These are phyloP conservation scores for Chionodraco myersi DNA, from an alignment of 2,113 vertebrate species.

Conservation along the genomic window DNA sequence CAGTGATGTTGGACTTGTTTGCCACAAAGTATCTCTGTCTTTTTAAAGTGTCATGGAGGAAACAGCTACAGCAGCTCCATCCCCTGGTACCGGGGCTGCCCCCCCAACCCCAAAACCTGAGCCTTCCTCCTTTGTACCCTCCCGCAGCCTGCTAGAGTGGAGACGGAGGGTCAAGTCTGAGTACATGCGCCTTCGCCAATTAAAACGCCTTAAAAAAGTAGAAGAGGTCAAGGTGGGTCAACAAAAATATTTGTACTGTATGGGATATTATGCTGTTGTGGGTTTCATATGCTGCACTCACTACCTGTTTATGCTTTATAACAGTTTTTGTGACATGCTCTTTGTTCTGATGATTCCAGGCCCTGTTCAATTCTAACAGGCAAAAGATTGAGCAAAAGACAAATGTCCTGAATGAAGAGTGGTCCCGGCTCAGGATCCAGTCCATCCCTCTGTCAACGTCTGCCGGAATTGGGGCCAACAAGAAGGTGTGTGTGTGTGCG, in stretches of 20 bases:
- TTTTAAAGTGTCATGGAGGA: constrained; percentile 75
- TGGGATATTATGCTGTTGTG: not conserved
- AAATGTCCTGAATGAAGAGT: constrained; percentile 91
- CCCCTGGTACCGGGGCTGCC: constrained; percentile 22
- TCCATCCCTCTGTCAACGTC: constrained; percentile 89
- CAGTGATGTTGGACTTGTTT: not conserved
- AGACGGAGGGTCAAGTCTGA: constrained; percentile 96
- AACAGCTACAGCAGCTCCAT: constrained; percentile 46
- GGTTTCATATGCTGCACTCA: not conserved
- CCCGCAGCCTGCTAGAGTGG: constrained; percentile 90
- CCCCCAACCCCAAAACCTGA: constrained; percentile 55
- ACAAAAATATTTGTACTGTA: not conserved
- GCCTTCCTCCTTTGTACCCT: constrained; percentile 79
- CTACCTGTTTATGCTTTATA: not conserved
- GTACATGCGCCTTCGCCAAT: constrained; percentile 96
- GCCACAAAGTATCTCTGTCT: not conserved
- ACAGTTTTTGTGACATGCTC: constrained; percentile 1
- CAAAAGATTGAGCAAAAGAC: constrained; percentile 92
- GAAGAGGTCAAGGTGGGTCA: constrained; percentile 91
- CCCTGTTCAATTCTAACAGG: constrained; percentile 92
- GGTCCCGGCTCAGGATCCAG: constrained; percentile 93
- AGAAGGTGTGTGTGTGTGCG: constrained; percentile 85
- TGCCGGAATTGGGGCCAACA: constrained; percentile 85
- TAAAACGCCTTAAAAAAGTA: constrained; percentile 92
- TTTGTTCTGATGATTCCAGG: constrained; percentile 77